A percentile compares a stretch with the other conserved stretches of the same genome.
Evolutionary conservation across 2,888 invertebrate species (phyloP).

Genomic region (Ellobium chinense): DNA sequence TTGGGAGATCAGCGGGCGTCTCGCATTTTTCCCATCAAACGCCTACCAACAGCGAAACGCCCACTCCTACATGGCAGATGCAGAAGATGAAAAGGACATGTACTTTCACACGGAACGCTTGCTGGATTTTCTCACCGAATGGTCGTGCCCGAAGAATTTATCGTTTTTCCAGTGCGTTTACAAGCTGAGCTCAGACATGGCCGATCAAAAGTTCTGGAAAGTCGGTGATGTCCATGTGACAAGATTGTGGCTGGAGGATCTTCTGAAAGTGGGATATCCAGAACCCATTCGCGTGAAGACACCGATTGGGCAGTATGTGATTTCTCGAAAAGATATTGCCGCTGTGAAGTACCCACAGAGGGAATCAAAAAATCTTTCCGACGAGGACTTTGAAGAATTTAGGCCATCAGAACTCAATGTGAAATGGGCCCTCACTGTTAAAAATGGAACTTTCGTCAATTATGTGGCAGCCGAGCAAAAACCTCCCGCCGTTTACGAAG

Average conservation of each 20-base stretch:
- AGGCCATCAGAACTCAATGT: neutral
- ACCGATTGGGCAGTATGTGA: neutral
- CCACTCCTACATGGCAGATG: conserved; percentile 59
- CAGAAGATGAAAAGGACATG: conserved; percentile 58
- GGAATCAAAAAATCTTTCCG: neutral
- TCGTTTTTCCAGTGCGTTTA: conserved; percentile 54
- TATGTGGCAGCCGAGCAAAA: neutral
- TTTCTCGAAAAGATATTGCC: neutral
- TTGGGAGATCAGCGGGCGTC: conserved; percentile 56
- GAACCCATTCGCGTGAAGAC: neutral
- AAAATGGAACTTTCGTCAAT: neutral
- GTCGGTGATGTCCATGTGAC: conserved; percentile 44
- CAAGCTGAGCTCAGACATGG: conserved; percentile 50
- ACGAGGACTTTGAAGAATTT: neutral
- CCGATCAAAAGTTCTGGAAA: conserved; percentile 45
- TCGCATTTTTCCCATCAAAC: conserved; percentile 61
- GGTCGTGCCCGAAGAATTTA: conserved; percentile 54
- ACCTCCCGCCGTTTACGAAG: neutral
- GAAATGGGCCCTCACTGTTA: neutral
- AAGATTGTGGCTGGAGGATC: conserved; percentile 26
- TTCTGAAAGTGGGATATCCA: conserved; percentile 17
- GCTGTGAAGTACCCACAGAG: neutral
- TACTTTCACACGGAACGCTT: conserved; percentile 55
- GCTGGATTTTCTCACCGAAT: conserved; percentile 51
- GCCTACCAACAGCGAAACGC: conserved; percentile 56